Evolutionary conservation across 2,888 invertebrate genomes (phyloP).

Genomic region (Liopterus haemorrhoidalis): DNA sequence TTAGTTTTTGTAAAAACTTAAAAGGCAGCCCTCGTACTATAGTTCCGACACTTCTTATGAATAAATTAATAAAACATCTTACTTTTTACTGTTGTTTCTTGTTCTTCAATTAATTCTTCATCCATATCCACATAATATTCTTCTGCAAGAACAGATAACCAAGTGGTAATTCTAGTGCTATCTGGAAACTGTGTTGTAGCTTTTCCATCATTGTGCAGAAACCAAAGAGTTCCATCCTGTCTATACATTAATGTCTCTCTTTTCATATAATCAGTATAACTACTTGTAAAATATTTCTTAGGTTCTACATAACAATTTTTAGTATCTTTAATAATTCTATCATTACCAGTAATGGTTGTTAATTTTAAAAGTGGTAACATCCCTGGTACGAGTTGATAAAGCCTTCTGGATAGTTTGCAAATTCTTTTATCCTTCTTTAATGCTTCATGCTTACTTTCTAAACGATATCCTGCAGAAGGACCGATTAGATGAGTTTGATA

Average conservation of each 20-base stretch:
- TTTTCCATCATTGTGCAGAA: constrained; percentile 19
- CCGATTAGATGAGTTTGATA: constrained; percentile 24
- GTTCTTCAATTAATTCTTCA: too few relatives aligned
- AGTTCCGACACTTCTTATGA: too few relatives aligned
- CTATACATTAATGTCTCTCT: constrained; percentile 22
- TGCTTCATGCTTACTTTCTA: too few relatives aligned
- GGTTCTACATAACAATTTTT: constrained; percentile 10
- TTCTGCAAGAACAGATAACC: constrained; percentile 15
- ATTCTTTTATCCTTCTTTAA: too few relatives aligned
- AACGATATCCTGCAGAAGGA: constrained; percentile 16
- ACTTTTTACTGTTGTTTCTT: too few relatives aligned
- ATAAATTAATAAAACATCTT: too few relatives aligned
- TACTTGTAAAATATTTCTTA: constrained; percentile 17
- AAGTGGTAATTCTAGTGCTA: constrained; percentile 25
- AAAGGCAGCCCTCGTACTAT: too few relatives aligned
- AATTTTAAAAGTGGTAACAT: constrained; percentile 21
- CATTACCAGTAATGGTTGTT: constrained; percentile 20
- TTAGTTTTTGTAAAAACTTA: too few relatives aligned
- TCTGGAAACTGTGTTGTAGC: constrained; percentile 27
- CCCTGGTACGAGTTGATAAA: too few relatives aligned
- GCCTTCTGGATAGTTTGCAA: constrained; percentile 9
- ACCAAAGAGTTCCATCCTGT: constrained; percentile 27
- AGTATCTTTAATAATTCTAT: constrained; percentile 16
- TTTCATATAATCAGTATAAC: constrained; percentile 19
- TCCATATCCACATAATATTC: not conserved